Conservation (phyloP, 2,797 vertebrate species). For the Cichlasoma orientale region DNA sequence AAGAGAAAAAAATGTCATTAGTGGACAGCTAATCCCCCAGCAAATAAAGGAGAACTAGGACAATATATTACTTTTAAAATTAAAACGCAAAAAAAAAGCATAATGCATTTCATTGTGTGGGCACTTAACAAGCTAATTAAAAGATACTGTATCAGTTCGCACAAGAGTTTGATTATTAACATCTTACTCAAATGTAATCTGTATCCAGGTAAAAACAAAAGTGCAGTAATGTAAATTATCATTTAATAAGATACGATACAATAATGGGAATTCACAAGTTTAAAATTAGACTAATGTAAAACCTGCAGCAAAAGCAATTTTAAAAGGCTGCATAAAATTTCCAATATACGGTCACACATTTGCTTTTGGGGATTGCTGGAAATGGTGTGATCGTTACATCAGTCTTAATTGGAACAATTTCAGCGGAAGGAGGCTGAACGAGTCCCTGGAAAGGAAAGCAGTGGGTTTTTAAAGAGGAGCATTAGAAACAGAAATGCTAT, state of each 20-base stretch:
- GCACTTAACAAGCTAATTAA: slow-evolving; percentile 16
- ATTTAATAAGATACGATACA: slow-evolving; percentile 1
- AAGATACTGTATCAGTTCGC: not conserved
- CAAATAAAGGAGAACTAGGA: too few relatives aligned
- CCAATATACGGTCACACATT: slow-evolving; percentile 23
- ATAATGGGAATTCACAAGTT: slow-evolving; percentile 33
- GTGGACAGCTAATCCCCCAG: not conserved
- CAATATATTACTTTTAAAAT: not conserved
- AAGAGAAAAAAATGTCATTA: not conserved
- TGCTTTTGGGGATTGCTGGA: slow-evolving; percentile 49
- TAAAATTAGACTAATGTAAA: slow-evolving; percentile 51
- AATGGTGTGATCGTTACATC: slow-evolving; percentile 65
- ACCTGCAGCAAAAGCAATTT: slow-evolving; percentile 42
- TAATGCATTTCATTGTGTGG: not conserved
- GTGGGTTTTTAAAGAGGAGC: slow-evolving; percentile 23
- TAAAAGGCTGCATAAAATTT: slow-evolving; percentile 26
- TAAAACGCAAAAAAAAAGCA: not conserved
- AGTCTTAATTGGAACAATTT: slow-evolving; percentile 55
- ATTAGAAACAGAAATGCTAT: slow-evolving; percentile 33
- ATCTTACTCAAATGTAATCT: slow-evolving; percentile 7
- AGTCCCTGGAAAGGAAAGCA: slow-evolving; percentile 39
- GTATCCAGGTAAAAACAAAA: slow-evolving; percentile 19
- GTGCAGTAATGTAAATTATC: not conserved
- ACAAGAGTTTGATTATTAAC: not conserved
- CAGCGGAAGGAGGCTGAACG: slow-evolving; percentile 25